phyloP scores from a whole-genome alignment of 2,797 vertebrate genomes.

The Astyanax mexicanus region DNA sequence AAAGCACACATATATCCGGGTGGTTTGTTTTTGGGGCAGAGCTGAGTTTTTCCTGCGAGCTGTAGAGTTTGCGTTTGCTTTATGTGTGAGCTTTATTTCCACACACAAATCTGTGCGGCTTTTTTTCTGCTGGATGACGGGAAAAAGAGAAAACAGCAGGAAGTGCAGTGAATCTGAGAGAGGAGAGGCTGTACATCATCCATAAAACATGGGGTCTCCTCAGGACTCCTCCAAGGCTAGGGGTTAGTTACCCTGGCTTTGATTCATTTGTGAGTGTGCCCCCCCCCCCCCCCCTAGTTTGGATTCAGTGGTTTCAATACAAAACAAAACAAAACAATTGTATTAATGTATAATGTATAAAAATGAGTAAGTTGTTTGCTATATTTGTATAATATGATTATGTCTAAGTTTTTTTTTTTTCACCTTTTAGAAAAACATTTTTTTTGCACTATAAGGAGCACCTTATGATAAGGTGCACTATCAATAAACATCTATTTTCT shows the following conservation, averaged over 20 bases:
- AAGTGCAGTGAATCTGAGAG: not conserved
- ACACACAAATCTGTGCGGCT: conserved; percentile 31
- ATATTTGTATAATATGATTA: no score
- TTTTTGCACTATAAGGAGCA: no score
- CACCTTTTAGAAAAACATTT: no score
- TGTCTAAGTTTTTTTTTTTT: no score
- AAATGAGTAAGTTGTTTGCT: no score
- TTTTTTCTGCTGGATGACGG: conserved; percentile 5
- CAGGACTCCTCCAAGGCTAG: conserved; percentile 25
- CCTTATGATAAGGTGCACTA: no score
- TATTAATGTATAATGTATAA: no score
- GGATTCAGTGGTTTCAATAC: no score
- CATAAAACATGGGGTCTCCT: not conserved
- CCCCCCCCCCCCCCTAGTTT: no score
- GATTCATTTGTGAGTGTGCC: no score
- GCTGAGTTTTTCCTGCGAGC: conserved; percentile 19
- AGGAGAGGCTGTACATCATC: conserved; percentile 26
- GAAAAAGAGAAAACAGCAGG: not conserved
- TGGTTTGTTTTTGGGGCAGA: conserved; percentile 8
- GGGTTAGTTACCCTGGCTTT: conserved; percentile 5
- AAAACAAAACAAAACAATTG: no score
- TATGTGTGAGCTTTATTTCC: conserved; percentile 37
- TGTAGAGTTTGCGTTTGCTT: conserved; percentile 47
- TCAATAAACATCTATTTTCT: no score
- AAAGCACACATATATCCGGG: conserved; percentile 52